Conservation (phyloP, 2,113 vertebrate genomes). For the Thunnus maccoyii region DNA sequence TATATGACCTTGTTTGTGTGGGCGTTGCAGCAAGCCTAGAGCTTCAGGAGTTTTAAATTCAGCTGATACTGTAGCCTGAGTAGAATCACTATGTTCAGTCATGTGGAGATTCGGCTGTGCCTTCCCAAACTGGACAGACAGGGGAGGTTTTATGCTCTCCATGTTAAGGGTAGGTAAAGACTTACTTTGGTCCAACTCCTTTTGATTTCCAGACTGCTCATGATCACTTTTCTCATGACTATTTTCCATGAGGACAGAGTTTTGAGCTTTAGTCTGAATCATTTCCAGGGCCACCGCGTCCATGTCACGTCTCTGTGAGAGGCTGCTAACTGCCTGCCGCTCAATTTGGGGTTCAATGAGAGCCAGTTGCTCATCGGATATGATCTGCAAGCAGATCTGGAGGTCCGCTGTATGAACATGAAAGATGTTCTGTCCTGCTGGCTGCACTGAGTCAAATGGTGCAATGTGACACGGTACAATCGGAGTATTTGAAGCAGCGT, state of each 20-base stretch:
- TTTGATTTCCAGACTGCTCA: slow-evolving; percentile 14
- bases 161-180: background rate
- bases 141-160: slow-evolving; percentile 28
- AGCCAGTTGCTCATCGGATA: slow-evolving; percentile 85
- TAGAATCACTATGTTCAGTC: background rate
- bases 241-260: background rate
- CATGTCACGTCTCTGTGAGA: slow-evolving; percentile 10
- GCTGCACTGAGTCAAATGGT: slow-evolving; percentile 54
- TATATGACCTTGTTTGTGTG: slow-evolving; percentile 31
- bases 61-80: slow-evolving; percentile 26
- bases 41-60: slow-evolving; percentile 17
- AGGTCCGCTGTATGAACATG: slow-evolving; percentile 83
- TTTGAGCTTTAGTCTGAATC: slow-evolving; percentile 26
- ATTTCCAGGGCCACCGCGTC: background rate
- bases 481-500: background rate
- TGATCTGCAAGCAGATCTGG: slow-evolving; percentile 85
- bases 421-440: slow-evolving; percentile 76
- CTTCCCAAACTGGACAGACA: slow-evolving; percentile 19
- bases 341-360: slow-evolving; percentile 83
- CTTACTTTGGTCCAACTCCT: slow-evolving; percentile 13
- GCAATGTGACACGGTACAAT: slow-evolving; percentile 43
- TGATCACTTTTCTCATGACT: background rate
- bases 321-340: slow-evolving; percentile 28
- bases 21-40: background rate
- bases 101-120: slow-evolving; percentile 13